phyloP scores from a whole-genome alignment of 2,113 vertebrate genomes.

The Cavia porcellus region DNA sequence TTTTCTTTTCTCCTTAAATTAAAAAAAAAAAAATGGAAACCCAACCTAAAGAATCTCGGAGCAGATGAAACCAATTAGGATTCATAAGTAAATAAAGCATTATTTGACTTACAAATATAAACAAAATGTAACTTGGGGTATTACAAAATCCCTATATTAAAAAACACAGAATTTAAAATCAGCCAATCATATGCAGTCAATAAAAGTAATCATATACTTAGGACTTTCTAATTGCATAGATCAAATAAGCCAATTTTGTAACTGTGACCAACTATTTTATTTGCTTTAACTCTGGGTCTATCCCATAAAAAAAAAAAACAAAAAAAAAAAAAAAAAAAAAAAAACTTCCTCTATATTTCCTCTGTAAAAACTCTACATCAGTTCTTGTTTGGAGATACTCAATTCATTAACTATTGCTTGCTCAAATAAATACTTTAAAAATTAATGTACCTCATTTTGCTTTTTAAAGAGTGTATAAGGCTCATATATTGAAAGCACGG shows the following conservation, averaged over 20 bases:
- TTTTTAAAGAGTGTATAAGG: background rate
- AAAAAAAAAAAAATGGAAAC: background rate
- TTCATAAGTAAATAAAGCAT: background rate
- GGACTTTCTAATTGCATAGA: background rate
- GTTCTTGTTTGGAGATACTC: background rate
- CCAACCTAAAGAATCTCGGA: background rate
- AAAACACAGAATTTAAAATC: background rate
- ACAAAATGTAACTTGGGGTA: background rate
- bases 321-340: too few species aligned
- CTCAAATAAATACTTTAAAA: background rate
- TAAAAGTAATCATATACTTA: background rate
- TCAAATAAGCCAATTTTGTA: background rate
- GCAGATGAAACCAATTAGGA: background rate
- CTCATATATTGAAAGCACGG: background rate
- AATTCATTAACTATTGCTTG: background rate
- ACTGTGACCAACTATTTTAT: background rate
- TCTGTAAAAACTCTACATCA: background rate
- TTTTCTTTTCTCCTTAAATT: too few species aligned
- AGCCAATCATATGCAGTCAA: background rate
- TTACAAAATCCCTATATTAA: background rate
- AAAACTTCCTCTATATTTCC: background rate
- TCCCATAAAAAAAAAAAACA: background rate
- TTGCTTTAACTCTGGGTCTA: background rate
- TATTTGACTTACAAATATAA: background rate
- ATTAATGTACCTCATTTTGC: background rate